Conservation (phyloP, 2,113 vertebrate species). For the Petrocephalus zakoni region DNA sequence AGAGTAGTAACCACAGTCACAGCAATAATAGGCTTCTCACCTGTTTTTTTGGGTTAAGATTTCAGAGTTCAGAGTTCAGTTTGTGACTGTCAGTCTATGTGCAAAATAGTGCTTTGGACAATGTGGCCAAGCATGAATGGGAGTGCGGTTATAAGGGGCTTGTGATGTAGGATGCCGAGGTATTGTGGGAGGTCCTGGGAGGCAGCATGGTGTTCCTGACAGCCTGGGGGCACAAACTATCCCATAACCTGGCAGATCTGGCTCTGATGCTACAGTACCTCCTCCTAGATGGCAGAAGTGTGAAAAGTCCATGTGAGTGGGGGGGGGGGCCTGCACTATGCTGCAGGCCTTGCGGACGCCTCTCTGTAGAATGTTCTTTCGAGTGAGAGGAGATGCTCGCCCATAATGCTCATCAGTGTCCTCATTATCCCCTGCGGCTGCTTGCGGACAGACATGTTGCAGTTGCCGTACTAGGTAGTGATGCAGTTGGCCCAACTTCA, state of each 20-base stretch:
- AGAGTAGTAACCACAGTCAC: background rate
- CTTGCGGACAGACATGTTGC: background rate
- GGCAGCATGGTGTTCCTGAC: background rate
- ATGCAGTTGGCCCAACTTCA: background rate
- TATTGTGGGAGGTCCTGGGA: background rate
- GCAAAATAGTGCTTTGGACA: background rate
- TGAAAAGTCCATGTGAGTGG: background rate
- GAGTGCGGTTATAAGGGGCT: background rate
- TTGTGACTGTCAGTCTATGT: background rate
- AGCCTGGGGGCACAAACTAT: background rate
- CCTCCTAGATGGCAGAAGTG: background rate
- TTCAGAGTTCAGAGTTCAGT: background rate
- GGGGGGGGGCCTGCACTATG: background rate
- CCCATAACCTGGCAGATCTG: background rate
- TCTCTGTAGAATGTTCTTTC: background rate
- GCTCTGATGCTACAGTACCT: background rate
- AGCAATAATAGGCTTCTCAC: background rate
- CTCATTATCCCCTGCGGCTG: background rate
- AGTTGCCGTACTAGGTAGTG: background rate
- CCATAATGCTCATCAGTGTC: background rate
- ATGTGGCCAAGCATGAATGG: background rate
- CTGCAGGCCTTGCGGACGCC: background rate
- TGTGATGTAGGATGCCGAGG: background rate
- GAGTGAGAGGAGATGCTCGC: background rate
- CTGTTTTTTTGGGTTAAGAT: background rate